Evolutionary conservation across 2,113 vertebrate species (phyloP).

Genomic region (Tautogolabrus adspersus): DNA sequence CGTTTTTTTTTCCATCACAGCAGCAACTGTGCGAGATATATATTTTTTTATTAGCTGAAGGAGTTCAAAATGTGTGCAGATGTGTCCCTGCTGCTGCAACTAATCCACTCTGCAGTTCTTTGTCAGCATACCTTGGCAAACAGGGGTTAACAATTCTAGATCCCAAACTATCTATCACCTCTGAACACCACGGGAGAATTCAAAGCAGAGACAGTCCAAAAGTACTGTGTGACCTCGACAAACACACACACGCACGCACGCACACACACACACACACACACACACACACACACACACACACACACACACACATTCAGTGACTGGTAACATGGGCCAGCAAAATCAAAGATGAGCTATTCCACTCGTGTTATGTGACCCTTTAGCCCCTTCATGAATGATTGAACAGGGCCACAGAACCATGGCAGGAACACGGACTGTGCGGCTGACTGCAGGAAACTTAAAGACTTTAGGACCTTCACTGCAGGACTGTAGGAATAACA

Average conservation of each 20-base stretch:
- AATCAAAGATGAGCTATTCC: constrained; percentile 70
- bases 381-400: constrained; percentile 71
- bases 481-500: constrained; percentile 15
- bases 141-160: constrained; percentile 22
- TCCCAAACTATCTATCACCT: constrained; percentile 10
- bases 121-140: neutral
- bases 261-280: constrained; percentile 7
- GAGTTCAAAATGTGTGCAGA: no score
- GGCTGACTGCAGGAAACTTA: constrained; percentile 42
- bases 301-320: constrained; percentile 12
- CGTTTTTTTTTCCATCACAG: neutral
- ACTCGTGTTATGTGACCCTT: constrained; percentile 63
- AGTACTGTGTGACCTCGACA: constrained; percentile 38
- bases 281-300: constrained; percentile 7
- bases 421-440: constrained; percentile 49
- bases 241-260: neutral
- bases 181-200: constrained; percentile 38
- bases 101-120: neutral
- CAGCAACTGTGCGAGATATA: neutral
- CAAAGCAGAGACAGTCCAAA: constrained; percentile 47
- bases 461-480: constrained; percentile 58
- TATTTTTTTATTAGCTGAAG: no score
- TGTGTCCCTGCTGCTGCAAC: neutral
- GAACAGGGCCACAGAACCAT: constrained; percentile 63
- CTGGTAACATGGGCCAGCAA: constrained; percentile 36